Conservation (phyloP, 1,140 invertebrate species). For the Cotesia chilonis region DNA sequence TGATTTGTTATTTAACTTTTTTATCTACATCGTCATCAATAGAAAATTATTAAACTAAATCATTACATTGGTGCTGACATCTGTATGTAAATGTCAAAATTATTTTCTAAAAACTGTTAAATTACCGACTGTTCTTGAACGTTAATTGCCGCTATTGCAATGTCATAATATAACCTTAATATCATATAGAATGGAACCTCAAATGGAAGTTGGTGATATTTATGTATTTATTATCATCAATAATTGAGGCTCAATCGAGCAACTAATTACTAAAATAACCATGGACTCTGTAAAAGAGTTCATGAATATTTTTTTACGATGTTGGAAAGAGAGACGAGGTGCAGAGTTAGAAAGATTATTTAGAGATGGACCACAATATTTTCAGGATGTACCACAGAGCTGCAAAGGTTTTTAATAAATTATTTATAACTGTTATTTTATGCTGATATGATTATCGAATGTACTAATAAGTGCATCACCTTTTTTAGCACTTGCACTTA, state of each 20-base stretch:
- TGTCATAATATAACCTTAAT: too few relatives aligned
- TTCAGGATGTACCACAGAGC: slow-evolving; percentile 44
- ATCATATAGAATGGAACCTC: too few relatives aligned
- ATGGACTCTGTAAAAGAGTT: slow-evolving; percentile 50
- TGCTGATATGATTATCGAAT: slow-evolving; percentile 21
- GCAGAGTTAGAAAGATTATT: slow-evolving; percentile 38
- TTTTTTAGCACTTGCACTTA: slow-evolving; percentile 44
- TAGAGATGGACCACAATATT: slow-evolving; percentile 36
- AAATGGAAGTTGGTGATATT: too few relatives aligned
- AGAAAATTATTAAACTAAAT: too few relatives aligned
- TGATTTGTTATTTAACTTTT: too few relatives aligned
- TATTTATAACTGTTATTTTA: slow-evolving; percentile 19
- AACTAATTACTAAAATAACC: background rate
- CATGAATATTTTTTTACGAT: slow-evolving; percentile 41
- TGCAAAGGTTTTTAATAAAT: slow-evolving; percentile 42
- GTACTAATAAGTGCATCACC: background rate
- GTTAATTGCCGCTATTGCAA: too few relatives aligned
- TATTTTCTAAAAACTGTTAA: too few relatives aligned
- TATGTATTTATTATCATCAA: too few relatives aligned
- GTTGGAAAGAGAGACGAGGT: slow-evolving; percentile 26
- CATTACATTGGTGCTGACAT: too few relatives aligned
- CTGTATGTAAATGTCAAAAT: too few relatives aligned
- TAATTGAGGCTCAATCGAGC: background rate
- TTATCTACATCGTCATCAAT: too few relatives aligned
- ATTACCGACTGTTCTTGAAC: too few relatives aligned